phyloP scores from a whole-genome alignment of 2,888 invertebrate genomes.

The Nomada lathburiana region DNA sequence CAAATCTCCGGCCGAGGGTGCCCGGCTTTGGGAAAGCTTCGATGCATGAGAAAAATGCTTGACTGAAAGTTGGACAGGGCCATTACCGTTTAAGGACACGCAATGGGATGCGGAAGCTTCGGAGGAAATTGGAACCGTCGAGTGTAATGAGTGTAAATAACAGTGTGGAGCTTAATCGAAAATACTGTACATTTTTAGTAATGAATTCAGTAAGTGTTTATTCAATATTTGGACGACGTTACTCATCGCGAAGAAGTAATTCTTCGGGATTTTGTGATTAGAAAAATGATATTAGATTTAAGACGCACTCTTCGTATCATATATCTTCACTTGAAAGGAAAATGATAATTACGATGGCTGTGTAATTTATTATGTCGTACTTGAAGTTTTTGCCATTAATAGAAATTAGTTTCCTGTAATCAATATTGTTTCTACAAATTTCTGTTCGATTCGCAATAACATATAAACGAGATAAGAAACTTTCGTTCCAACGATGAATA shows the following conservation, averaged over 20 bases:
- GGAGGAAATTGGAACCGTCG: background rate
- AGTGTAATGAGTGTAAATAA: too few relatives aligned
- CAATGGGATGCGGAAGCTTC: background rate
- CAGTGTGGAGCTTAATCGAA: background rate
- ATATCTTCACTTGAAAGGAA: too few relatives aligned
- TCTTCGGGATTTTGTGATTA: too few relatives aligned
- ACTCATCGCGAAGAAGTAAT: too few relatives aligned
- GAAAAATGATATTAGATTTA: too few relatives aligned
- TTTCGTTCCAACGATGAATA: background rate
- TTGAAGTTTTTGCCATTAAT: too few relatives aligned
- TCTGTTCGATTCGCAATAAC: background rate
- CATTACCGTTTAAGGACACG: background rate
- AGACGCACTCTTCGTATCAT: too few relatives aligned
- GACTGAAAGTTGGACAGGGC: background rate
- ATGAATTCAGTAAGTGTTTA: background rate
- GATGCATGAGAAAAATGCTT: conserved; percentile 2
- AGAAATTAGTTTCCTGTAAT: too few relatives aligned
- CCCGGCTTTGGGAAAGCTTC: conserved; percentile 39
- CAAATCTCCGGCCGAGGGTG: conserved; percentile 41
- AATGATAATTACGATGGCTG: too few relatives aligned
- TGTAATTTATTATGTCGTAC: too few relatives aligned
- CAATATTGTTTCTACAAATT: background rate
- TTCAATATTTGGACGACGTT: too few relatives aligned
- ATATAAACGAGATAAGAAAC: background rate
- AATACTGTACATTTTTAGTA: background rate